Evolutionary conservation across 2,888 invertebrate species (phyloP).

Genomic region (Andricus quercusramuli): DNA sequence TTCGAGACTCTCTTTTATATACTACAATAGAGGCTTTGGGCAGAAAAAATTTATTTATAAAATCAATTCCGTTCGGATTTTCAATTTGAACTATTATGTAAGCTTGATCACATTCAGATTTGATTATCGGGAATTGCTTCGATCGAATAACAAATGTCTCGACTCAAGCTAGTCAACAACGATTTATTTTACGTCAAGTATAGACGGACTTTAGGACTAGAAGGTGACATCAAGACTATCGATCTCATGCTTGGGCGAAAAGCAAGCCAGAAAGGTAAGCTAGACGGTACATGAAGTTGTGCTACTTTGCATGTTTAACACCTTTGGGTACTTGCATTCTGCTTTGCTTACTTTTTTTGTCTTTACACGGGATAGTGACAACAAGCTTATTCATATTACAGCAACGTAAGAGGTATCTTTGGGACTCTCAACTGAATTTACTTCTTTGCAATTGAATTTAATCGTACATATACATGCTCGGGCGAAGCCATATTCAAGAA

Average conservation of each 20-base stretch:
- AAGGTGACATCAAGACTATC: conserved; percentile 69
- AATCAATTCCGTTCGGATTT: too few relatives aligned
- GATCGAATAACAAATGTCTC: too few relatives aligned
- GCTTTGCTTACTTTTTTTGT: conserved; percentile 47
- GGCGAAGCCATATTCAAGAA: too few relatives aligned
- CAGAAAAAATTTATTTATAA: too few relatives aligned
- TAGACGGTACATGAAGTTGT: conserved; percentile 67
- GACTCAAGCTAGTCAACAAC: conserved; percentile 10
- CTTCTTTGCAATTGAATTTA: neutral
- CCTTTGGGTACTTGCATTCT: conserved; percentile 43
- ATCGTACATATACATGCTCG: neutral
- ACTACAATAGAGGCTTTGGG: too few relatives aligned
- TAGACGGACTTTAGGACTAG: conserved; percentile 65
- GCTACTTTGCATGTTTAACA: conserved; percentile 58
- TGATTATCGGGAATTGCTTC: too few relatives aligned
- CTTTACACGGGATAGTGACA: conserved; percentile 38
- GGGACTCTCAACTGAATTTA: neutral
- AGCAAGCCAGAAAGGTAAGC: conserved; percentile 73
- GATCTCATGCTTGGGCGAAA: conserved; percentile 67
- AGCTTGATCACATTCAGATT: too few relatives aligned
- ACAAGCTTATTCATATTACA: neutral
- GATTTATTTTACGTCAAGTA: conserved; percentile 57
- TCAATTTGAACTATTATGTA: too few relatives aligned
- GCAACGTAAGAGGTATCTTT: neutral
- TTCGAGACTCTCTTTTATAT: neutral